A percentile compares a stretch with the other conserved stretches of the same genome.
Conservation (phyloP, 2,113 vertebrate genomes). For the Eidolon helvum region DNA sequence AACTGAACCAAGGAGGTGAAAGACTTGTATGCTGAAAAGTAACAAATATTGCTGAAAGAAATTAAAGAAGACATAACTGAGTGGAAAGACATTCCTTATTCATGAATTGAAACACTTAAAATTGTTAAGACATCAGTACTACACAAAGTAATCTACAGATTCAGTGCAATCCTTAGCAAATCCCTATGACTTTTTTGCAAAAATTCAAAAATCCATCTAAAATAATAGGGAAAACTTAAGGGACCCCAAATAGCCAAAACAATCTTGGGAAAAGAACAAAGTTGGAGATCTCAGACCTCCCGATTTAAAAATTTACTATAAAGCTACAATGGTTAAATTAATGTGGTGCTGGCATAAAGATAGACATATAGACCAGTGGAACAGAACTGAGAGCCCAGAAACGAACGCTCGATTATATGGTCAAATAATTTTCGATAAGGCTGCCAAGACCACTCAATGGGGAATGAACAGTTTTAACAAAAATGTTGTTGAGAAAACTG, state of each 20-base stretch:
- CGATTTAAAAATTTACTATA: background rate
- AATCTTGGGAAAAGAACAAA: background rate
- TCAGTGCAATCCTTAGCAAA: background rate
- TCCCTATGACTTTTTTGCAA: background rate
- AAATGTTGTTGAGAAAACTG: background rate
- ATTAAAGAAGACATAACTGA: background rate
- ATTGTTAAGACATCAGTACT: background rate
- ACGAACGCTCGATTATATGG: background rate
- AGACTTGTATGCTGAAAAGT: background rate
- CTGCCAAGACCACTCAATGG: background rate
- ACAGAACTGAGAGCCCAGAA: background rate
- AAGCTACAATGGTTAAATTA: background rate
- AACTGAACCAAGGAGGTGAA: background rate
- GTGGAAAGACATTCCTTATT: background rate
- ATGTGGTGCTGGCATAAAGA: too few relatives aligned
- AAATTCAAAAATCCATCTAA: background rate
- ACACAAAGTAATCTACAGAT: background rate
- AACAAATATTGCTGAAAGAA: background rate
- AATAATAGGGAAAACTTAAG: background rate
- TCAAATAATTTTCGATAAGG: background rate
- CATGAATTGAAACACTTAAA: background rate
- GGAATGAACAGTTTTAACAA: background rate
- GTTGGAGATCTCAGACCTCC: background rate
- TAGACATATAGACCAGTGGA: background rate
- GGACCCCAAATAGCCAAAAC: background rate